Percentiles rank a stretch among this genome's conserved stretches.
Conservation (phyloP, 2,113 vertebrate species). For the Dicrurus megarhynchus region DNA sequence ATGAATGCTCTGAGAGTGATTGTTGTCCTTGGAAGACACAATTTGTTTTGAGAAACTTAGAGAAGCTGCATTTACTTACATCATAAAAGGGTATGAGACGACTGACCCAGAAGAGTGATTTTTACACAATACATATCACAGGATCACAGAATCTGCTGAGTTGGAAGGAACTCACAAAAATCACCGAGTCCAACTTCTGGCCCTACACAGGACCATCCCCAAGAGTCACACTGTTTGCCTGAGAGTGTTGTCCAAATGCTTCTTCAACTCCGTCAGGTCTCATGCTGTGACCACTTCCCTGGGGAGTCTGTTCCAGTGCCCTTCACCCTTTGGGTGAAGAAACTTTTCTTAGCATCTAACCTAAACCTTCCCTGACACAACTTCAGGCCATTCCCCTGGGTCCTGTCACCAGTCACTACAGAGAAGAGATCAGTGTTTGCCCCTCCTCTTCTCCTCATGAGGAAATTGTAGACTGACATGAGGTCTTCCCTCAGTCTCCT, state of each 20-base stretch:
- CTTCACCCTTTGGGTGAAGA: not conserved
- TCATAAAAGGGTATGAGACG: not conserved
- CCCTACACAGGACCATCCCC: too few relatives aligned
- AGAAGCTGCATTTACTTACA: not conserved
- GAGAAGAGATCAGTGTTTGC: not conserved
- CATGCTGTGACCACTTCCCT: too few relatives aligned
- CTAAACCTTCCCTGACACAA: not conserved
- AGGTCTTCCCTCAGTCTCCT: not conserved
- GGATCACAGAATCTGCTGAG: not conserved
- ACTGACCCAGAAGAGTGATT: not conserved
- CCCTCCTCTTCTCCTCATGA: not conserved
- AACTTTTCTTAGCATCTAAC: not conserved
- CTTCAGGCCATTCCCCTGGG: not conserved
- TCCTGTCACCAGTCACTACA: not conserved
- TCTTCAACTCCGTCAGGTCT: not conserved
- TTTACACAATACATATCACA: not conserved
- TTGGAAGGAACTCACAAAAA: not conserved
- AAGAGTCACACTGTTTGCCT: not conserved
- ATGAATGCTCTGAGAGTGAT: not conserved
- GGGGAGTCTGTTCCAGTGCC: not conserved
- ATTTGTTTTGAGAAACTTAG: not conserved
- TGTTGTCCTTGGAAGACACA: not conserved
- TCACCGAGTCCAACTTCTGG: rapidly evolving
- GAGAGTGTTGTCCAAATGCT: not conserved
- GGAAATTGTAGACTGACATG: not conserved